A percentile compares a stretch with the other conserved stretches of the same genome.
phyloP scores from a whole-genome alignment of 1,140 invertebrate species.

The Heterodera schachtii region DNA sequence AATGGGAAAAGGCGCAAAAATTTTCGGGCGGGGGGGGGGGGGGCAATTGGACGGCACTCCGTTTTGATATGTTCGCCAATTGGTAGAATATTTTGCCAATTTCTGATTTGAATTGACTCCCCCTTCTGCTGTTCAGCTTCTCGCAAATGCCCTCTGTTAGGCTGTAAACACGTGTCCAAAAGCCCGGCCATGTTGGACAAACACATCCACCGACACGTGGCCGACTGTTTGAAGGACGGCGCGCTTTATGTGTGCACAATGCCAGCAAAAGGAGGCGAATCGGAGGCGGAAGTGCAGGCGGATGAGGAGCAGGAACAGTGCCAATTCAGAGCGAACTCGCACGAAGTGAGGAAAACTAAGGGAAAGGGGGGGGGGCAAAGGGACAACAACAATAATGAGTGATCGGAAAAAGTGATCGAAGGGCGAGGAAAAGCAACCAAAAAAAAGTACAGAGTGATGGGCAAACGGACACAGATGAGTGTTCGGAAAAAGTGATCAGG shows the following conservation, averaged over 20 bases:
- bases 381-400: not conserved
- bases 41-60: no score
- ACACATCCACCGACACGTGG: conserved; percentile 56
- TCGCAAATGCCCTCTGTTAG: conserved; percentile 61
- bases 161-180: conserved; percentile 62
- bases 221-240: conserved; percentile 54
- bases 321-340: not conserved
- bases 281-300: conserved; percentile 4
- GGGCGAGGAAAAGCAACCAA: no score
- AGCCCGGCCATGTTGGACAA: conserved; percentile 64
- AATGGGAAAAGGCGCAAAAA: no score
- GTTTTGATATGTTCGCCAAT: no score
- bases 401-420: no score
- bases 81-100: no score
- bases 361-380: not conserved
- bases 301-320: conserved; percentile 1
- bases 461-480: no score
- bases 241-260: conserved; percentile 26
- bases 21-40: no score
- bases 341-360: not conserved
- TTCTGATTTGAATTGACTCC: no score
- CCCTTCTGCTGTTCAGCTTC: conserved; percentile 45
- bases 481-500: no score
- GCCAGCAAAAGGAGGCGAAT: conserved; percentile 14
- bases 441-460: no score